Conservation (phyloP, 2,888 invertebrate species). For the Drosophila kokeensis region DNA sequence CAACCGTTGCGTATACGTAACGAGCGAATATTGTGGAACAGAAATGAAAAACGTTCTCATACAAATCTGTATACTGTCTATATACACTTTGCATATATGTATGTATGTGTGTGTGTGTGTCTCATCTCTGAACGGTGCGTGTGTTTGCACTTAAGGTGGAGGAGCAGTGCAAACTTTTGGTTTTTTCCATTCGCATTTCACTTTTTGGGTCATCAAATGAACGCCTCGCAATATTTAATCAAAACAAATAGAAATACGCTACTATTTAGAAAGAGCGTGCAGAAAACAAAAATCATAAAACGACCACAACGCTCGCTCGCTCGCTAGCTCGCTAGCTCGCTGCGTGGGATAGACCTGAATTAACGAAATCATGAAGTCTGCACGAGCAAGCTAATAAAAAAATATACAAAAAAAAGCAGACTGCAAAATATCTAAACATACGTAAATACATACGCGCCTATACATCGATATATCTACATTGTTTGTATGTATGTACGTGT, state of each 20-base stretch:
- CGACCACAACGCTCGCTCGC: conserved; percentile 7
- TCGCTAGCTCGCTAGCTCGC: background rate
- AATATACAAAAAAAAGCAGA: conserved; percentile 19
- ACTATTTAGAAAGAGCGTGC: conserved; percentile 71
- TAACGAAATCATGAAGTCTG: conserved; percentile 54
- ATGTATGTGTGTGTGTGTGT: conserved; percentile 1
- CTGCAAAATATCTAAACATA: conserved; percentile 33
- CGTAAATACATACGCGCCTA: background rate
- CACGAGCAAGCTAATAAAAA: conserved; percentile 33
- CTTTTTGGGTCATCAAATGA: conserved; percentile 63
- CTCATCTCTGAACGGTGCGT: conserved; percentile 26
- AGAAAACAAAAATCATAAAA: conserved; percentile 52
- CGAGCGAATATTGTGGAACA: conserved; percentile 29
- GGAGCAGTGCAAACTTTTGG: conserved; percentile 43
- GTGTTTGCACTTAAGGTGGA: conserved; percentile 8
- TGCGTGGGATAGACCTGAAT: conserved; percentile 45
- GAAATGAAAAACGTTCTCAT: conserved; percentile 39
- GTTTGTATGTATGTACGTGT: background rate
- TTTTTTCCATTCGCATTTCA: conserved; percentile 59
- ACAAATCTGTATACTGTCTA: background rate
- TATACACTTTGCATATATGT: background rate
- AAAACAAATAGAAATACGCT: conserved; percentile 25
- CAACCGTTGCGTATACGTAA: conserved; percentile 76
- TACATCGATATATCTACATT: background rate
- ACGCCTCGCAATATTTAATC: conserved; percentile 30